Evolutionary conservation across 1,140 invertebrate species (phyloP).

Genomic region (Pseudomyrmex flavicornis): DNA sequence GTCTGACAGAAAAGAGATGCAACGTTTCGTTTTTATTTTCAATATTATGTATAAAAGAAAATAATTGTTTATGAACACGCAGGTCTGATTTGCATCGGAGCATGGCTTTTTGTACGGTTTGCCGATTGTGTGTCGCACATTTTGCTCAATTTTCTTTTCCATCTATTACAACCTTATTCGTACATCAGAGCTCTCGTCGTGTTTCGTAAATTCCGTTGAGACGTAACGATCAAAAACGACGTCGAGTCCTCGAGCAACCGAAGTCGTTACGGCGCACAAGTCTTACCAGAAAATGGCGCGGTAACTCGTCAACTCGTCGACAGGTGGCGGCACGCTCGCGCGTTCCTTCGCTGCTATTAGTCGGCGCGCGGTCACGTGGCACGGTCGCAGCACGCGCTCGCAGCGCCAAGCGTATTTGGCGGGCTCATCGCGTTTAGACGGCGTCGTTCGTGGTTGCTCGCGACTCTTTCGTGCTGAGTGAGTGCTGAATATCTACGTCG

Average conservation of each 20-base stretch:
- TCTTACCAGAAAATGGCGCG: neutral
- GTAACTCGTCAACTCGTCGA: neutral
- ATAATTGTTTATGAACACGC: no score
- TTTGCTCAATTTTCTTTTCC: no score
- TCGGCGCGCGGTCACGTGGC: slow-evolving; percentile 74
- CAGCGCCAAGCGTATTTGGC: slow-evolving; percentile 83
- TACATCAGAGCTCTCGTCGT: no score
- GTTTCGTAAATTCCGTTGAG: no score
- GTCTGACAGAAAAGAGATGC: neutral
- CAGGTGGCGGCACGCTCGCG: neutral
- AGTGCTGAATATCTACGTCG: slow-evolving; percentile 75
- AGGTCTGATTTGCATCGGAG: no score
- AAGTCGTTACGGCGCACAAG: neutral
- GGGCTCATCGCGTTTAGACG: slow-evolving; percentile 80
- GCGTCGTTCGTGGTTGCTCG: slow-evolving; percentile 78
- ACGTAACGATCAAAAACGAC: no score
- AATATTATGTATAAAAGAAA: neutral
- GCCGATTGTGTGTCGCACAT: no score
- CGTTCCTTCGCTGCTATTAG: slow-evolving; percentile 69
- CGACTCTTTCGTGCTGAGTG: slow-evolving; percentile 74
- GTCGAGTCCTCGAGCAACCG: neutral
- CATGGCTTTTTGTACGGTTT: no score
- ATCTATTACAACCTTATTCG: no score
- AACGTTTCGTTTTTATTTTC: neutral
- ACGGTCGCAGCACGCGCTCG: slow-evolving; percentile 68